Evolutionary conservation across 2,888 invertebrate genomes (phyloP).

Genomic region (Sclerodermus sp.): DNA sequence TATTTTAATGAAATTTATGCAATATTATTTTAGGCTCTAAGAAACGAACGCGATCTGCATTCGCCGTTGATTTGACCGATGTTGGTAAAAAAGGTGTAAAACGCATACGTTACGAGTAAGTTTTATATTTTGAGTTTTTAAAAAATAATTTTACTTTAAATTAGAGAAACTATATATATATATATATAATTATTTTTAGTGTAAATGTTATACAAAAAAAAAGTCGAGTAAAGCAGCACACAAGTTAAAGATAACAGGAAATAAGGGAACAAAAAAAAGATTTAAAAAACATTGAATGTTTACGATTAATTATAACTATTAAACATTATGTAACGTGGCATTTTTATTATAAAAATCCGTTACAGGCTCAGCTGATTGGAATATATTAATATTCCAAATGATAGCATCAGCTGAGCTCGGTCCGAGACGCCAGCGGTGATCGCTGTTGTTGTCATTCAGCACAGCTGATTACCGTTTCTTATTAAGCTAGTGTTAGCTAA

Average conservation of each 20-base stretch:
- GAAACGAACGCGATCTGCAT: conserved; percentile 72
- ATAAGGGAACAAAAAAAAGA: conserved; percentile 15
- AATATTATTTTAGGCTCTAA: conserved; percentile 32
- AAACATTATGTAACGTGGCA: no score
- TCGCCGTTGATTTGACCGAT: conserved; percentile 80
- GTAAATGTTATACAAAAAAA: conserved; percentile 42
- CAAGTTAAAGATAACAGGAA: conserved; percentile 8
- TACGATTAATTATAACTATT: neutral
- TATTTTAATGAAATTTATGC: no score
- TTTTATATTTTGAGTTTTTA: conserved; percentile 12
- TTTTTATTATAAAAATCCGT: no score
- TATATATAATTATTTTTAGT: conserved; percentile 27
- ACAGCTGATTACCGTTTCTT: no score
- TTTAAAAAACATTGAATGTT: conserved; percentile 20
- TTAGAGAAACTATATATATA: no score
- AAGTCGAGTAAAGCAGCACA: conserved; percentile 22
- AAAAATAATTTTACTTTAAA: no score
- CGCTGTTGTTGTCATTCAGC: no score
- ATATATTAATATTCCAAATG: no score
- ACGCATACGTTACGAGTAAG: conserved; percentile 69
- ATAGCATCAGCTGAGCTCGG: no score
- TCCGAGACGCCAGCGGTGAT: no score
- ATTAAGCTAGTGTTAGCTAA: no score
- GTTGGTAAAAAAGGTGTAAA: conserved; percentile 76
- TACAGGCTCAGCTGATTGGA: no score